phyloP scores from a whole-genome alignment of 2,113 vertebrate genomes.

The Speoplatyrhinus poulsoni region DNA sequence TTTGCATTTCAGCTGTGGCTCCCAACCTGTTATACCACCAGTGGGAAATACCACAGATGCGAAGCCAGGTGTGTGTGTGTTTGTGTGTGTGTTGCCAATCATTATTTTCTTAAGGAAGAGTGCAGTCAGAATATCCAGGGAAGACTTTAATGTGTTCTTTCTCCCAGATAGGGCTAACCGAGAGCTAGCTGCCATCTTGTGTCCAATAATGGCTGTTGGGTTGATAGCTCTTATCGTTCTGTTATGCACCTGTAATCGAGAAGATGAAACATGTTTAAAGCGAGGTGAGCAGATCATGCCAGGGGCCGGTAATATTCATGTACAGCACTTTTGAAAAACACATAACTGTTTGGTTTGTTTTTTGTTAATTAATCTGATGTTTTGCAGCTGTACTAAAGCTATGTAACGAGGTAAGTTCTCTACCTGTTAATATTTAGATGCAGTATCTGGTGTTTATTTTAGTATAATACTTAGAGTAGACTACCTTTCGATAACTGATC shows the following conservation, averaged over 20 bases:
- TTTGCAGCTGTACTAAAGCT: slow-evolving; percentile 60
- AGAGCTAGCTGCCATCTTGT: slow-evolving; percentile 35
- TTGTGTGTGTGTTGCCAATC: background rate
- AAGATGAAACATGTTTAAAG: slow-evolving; percentile 51
- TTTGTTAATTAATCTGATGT: slow-evolving; percentile 23
- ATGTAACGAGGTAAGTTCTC: slow-evolving; percentile 43
- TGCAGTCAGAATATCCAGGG: background rate
- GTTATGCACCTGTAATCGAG: slow-evolving; percentile 2
- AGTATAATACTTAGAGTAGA: background rate
- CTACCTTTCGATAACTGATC: background rate
- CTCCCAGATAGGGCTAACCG: slow-evolving; percentile 2
- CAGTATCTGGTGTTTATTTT: slow-evolving; percentile 1
- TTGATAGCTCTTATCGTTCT: slow-evolving; percentile 30
- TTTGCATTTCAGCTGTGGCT: slow-evolving; percentile 41
- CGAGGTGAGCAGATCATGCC: slow-evolving; percentile 39
- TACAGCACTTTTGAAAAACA: background rate
- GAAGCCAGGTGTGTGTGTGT: slow-evolving; percentile 22
- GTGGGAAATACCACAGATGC: background rate
- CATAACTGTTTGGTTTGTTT: slow-evolving; percentile 7
- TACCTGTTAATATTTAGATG: background rate
- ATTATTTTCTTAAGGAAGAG: background rate
- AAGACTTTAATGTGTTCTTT: background rate
- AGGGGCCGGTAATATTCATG: slow-evolving; percentile 1
- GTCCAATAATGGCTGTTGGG: slow-evolving; percentile 28
- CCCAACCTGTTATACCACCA: background rate